A percentile compares a stretch with the other conserved stretches of the same genome.
These are phyloP conservation scores for Hystrix brachyura DNA, from an alignment of 2,113 vertebrate species.

Conservation along the genomic window DNA sequence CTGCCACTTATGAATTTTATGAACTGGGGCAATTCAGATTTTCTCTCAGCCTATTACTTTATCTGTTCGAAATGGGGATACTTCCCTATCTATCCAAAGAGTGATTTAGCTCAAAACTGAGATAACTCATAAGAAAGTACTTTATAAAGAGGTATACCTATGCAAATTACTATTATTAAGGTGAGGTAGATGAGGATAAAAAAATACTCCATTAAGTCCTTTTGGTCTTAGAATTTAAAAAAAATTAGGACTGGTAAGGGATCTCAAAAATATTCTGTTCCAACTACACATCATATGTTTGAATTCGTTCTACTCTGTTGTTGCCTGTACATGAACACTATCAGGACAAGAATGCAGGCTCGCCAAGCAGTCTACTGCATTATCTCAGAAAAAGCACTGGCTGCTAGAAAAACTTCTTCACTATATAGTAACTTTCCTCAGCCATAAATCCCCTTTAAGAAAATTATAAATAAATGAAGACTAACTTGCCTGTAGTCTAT, in stretches of 20 bases:
- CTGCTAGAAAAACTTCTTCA: conserved; percentile 59
- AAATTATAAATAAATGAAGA: conserved; percentile 43
- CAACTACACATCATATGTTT: conserved; percentile 42
- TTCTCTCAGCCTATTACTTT: conserved; percentile 5
- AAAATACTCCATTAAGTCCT: conserved; percentile 45
- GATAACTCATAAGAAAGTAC: conserved; percentile 42
- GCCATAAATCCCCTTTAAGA: conserved; percentile 45
- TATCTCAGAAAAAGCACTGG: conserved; percentile 50
- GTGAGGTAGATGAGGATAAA: conserved; percentile 55
- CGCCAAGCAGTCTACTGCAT: background rate
- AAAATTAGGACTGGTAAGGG: background rate
- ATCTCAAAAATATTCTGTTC: conserved; percentile 55
- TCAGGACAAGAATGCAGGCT: conserved; percentile 38
- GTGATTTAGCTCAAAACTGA: conserved; percentile 56
- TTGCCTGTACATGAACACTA: conserved; percentile 42
- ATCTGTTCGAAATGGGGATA: conserved; percentile 59
- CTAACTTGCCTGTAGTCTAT: conserved; percentile 43
- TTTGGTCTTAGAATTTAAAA: conserved; percentile 49
- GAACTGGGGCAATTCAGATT: conserved; percentile 41
- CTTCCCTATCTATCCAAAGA: conserved; percentile 34
- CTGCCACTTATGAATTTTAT: conserved; percentile 37
- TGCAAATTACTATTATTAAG: conserved; percentile 57
- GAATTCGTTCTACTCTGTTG: conserved; percentile 22
- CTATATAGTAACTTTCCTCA: conserved; percentile 45
- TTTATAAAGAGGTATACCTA: conserved; percentile 51